Percentiles rank a stretch among this genome's conserved stretches.
These are phyloP conservation scores for Ptychoptera contaminata DNA, from an alignment of 2,888 invertebrate genomes.

Conservation along the genomic window DNA sequence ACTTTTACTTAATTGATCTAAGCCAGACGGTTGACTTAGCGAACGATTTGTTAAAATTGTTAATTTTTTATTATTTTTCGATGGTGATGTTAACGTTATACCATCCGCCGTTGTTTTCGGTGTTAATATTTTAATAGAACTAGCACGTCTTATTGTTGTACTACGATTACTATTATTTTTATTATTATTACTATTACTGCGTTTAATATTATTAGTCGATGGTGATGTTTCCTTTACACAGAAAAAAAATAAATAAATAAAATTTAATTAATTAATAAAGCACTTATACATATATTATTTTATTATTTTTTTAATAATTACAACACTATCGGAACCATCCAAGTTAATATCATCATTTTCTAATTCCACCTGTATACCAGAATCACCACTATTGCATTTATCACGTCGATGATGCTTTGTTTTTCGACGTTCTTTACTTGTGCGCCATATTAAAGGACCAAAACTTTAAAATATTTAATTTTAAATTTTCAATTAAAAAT, in stretches of 20 bases:
- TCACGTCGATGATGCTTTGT: constrained; percentile 50
- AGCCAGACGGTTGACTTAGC: constrained; percentile 45
- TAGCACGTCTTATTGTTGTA: constrained; percentile 22
- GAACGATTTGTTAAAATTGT: constrained; percentile 30
- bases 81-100: not conserved
- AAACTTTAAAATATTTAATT: constrained; percentile 32
- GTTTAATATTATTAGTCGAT: constrained; percentile 13
- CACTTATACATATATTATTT: too few relatives aligned
- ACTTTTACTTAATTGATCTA: constrained; percentile 18
- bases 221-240: constrained; percentile 14
- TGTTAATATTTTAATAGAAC: constrained; percentile 24
- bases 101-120: constrained; percentile 15
- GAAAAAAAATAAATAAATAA: not conserved
- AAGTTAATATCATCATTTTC: constrained; percentile 28
- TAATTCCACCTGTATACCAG: constrained; percentile 52
- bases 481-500: not conserved
- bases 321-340: constrained; percentile 8
- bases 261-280: constrained; percentile 1
- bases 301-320: constrained; percentile 9
- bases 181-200: not conserved
- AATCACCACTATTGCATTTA: constrained; percentile 59
- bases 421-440: constrained; percentile 53
- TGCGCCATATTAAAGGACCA: constrained; percentile 54
- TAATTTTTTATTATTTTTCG: not conserved
- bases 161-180: not conserved